phyloP scores from a whole-genome alignment of 1,140 invertebrate species.

The Drosophila neocordata region DNA sequence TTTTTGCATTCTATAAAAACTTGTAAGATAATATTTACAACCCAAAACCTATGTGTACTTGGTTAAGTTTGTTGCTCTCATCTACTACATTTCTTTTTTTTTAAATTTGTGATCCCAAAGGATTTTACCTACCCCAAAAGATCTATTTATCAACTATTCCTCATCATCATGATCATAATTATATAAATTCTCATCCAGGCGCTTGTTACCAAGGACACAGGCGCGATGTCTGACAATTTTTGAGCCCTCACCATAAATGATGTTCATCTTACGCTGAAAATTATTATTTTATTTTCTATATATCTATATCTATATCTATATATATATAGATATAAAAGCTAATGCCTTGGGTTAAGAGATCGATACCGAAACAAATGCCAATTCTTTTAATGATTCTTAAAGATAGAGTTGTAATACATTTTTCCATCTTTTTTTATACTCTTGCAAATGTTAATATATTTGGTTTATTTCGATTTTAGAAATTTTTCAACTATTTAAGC shows the following conservation, averaged over 20 bases:
- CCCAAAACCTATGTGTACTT: conserved; percentile 13
- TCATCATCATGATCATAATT: conserved; percentile 53
- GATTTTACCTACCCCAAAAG: conserved; percentile 55
- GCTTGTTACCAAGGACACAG: conserved; percentile 34
- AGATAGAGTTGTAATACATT: no score
- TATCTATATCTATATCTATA: neutral
- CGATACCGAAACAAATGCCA: neutral
- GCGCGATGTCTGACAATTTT: conserved; percentile 63
- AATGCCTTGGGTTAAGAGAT: neutral
- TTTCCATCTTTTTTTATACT: no score
- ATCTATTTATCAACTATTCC: conserved; percentile 35
- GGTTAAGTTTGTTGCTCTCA: neutral
- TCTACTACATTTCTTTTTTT: neutral
- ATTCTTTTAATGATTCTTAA: neutral
- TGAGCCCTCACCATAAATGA: conserved; percentile 72
- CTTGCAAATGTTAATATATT: no score
- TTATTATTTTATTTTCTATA: neutral
- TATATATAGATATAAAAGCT: neutral
- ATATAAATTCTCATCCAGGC: conserved; percentile 71
- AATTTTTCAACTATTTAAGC: no score
- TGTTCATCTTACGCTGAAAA: conserved; percentile 42
- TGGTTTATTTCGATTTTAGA: no score
- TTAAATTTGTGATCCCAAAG: neutral
- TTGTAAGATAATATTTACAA: conserved; percentile 24
- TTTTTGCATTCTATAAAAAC: neutral